Conservation (phyloP, 2,797 vertebrate genomes). For the Melanotaenia pygmaea region DNA sequence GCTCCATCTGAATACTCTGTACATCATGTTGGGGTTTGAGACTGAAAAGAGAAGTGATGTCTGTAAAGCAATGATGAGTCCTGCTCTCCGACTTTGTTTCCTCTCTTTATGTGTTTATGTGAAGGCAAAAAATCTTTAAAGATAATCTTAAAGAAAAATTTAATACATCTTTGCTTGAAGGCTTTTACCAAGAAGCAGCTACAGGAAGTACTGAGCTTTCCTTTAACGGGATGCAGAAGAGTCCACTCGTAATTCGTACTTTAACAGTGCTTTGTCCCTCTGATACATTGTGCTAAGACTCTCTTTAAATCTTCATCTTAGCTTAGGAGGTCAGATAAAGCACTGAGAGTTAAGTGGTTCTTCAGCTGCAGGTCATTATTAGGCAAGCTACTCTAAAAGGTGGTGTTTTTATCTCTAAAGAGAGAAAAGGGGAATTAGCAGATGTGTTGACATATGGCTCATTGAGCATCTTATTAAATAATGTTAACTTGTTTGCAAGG, state of each 20-base stretch:
- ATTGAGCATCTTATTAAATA: conserved; percentile 27
- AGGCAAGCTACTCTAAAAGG: conserved; percentile 22
- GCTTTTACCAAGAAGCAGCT: conserved; percentile 24
- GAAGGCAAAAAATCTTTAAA: not conserved
- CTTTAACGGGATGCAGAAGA: conserved; percentile 23
- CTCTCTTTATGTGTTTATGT: not conserved
- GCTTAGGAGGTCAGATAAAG: conserved; percentile 29
- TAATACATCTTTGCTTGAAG: conserved; percentile 1
- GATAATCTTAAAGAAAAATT: not conserved
- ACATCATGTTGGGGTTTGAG: not conserved
- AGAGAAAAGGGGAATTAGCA: conserved; percentile 37
- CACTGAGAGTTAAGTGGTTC: conserved; percentile 36
- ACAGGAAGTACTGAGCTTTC: conserved; percentile 34
- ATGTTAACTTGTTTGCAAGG: conserved; percentile 27
- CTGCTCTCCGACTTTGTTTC: not conserved
- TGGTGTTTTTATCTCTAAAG: conserved; percentile 13
- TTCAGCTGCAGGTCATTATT: conserved; percentile 42
- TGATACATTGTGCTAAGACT: conserved; percentile 33
- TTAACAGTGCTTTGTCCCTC: conserved; percentile 32
- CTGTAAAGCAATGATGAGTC: not conserved
- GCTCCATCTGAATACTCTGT: not conserved
- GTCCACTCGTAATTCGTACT: conserved; percentile 30
- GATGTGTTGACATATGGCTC: conserved; percentile 34
- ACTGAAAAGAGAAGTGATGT: not conserved
- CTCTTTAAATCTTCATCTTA: conserved; percentile 46